Evolutionary conservation across 2,888 invertebrate species (phyloP).

Genomic region (Rambutsinella grinnellia): DNA sequence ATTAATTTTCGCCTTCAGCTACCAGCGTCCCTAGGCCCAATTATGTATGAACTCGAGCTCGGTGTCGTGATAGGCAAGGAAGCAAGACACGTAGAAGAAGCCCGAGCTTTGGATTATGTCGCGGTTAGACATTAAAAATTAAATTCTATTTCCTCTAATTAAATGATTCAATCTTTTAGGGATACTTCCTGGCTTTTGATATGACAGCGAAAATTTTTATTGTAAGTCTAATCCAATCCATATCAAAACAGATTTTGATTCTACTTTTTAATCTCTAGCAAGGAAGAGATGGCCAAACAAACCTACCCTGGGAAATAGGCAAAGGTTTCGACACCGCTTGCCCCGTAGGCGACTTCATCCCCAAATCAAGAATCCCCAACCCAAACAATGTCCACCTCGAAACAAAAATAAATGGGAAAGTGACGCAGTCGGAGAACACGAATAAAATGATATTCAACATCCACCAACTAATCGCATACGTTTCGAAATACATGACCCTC

Average conservation of each 20-base stretch:
- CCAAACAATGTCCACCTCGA: conserved; percentile 75
- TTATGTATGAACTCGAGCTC: conserved; percentile 82
- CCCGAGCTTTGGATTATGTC: conserved; percentile 75
- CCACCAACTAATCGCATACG: conserved; percentile 76
- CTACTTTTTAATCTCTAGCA: too few relatives aligned
- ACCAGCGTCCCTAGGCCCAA: conserved; percentile 75
- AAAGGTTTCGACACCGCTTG: conserved; percentile 86
- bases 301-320: conserved; percentile 79
- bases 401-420: conserved; percentile 75
- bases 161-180: too few relatives aligned
- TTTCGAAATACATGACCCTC: conserved; percentile 78
- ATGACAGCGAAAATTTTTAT: conserved; percentile 73
- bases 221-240: too few relatives aligned
- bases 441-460: conserved; percentile 78
- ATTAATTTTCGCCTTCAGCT: conserved; percentile 71
- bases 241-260: too few relatives aligned
- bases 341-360: conserved; percentile 79
- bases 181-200: conserved; percentile 81
- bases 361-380: conserved; percentile 72
- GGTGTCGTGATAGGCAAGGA: conserved; percentile 79
- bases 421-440: conserved; percentile 76
- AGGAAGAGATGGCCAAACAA: too few relatives aligned
- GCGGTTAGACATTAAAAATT: too few relatives aligned
- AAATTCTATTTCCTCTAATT: too few relatives aligned
- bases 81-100: conserved; percentile 73